Evolutionary conservation across 1,140 invertebrate species (phyloP), one percentile per base, ranked within the genome.

Genomic region (Apis florea): DNA sequence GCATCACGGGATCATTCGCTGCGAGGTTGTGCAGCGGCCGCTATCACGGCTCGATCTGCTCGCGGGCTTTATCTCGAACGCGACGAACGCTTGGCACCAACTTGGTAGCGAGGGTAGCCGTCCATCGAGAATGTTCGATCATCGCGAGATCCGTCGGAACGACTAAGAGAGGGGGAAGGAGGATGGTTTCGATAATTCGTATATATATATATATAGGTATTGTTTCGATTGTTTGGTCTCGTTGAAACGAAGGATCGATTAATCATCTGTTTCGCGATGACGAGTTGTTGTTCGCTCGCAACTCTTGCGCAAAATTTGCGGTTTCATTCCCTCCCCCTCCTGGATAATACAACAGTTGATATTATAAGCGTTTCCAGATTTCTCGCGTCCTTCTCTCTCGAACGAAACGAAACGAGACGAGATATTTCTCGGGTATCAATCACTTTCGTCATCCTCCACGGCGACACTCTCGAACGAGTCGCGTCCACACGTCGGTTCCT

Each of bases 41-140:
- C 83, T 88, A 89, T 89, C 89, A 89, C 78, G 68, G 80, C 71
- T 82, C 88, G 88, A 89, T 89, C 89, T 89, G 69, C 56, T 54
- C 81, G 68, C 31, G 31, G 31, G 56, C 84, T 89, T 89, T 89
- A 89, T 89, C 88, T 72, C 77, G 63, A 64, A 67, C 70, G 82
- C 82, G 63, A 79, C 69, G 80, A n/a, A 31, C 31, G 31, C 31
- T 64, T 68, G 82, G 67, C 54, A 79, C 79, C 83, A 87, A 71
- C 86, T n/a, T n/a, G 82, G 85, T 87, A 87, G 85, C 85, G 64
- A 58, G 72, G 59, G 31, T 40, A 40, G 15, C 86, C 86, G 85
- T 86, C 85, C 73, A 72, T 74, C 77, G 77, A 64, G 68, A 79
- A 87, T 78, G 26, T 79, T 59, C 71, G 70, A 80, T 76, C 81